Percentiles rank a stretch among this genome's conserved stretches.
Evolutionary conservation across 2,888 invertebrate species (phyloP).

Genomic region (Macaria liturata): DNA sequence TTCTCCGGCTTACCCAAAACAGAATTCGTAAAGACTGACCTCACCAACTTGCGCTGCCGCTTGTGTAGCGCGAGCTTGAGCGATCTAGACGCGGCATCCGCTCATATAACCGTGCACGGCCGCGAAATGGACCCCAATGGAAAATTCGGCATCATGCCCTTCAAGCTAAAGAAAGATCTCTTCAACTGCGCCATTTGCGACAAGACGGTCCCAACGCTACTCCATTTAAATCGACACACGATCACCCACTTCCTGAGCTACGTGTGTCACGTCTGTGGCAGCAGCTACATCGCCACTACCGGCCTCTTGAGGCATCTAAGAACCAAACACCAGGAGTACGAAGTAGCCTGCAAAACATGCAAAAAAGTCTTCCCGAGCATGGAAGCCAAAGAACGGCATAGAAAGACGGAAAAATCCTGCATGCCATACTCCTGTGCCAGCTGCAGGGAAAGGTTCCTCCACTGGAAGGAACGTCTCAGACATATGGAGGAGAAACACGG

Average conservation of each 20-base stretch:
- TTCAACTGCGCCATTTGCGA: conserved; percentile 65
- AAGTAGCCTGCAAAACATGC: conserved; percentile 65
- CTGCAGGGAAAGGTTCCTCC: conserved; percentile 65
- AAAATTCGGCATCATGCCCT: conserved; percentile 71
- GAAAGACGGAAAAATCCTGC: conserved; percentile 64
- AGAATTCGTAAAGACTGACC: conserved; percentile 70
- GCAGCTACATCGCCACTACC: conserved; percentile 67
- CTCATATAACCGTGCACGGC: conserved; percentile 51
- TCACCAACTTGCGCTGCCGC: conserved; percentile 62
- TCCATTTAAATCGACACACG: conserved; percentile 69
- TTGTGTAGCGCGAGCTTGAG: conserved; percentile 47
- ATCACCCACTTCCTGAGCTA: conserved; percentile 70
- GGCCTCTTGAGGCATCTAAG: conserved; percentile 64
- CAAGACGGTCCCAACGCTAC: conserved; percentile 62
- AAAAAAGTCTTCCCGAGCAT: conserved; percentile 66
- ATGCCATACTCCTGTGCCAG: conserved; percentile 70
- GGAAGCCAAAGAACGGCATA: conserved; percentile 70
- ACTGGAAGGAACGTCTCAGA: conserved; percentile 60
- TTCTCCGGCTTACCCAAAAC: conserved; percentile 67
- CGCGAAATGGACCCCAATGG: conserved; percentile 49
- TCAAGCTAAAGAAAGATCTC: conserved; percentile 54
- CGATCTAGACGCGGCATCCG: conserved; percentile 52
- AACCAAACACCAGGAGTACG: conserved; percentile 67
- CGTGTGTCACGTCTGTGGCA: conserved; percentile 72
- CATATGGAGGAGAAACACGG: conserved; percentile 71